phyloP scores from a whole-genome alignment of 2,113 vertebrate species.

The Sprattus sprattus region DNA sequence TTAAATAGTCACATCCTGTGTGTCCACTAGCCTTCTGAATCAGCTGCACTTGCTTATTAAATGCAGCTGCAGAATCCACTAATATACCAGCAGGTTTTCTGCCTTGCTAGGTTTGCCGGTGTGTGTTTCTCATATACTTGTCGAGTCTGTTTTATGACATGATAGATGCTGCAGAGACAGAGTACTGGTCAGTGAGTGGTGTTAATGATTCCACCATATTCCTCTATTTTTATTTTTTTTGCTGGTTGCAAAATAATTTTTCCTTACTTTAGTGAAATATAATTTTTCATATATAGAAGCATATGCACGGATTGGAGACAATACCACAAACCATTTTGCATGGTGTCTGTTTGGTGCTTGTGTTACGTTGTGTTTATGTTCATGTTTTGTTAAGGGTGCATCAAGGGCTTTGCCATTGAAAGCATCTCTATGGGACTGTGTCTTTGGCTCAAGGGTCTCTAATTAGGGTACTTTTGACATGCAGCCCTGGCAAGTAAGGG shows the following conservation, averaged over 20 bases:
- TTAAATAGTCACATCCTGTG: conserved; percentile 9
- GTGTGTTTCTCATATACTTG: neutral
- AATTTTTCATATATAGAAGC: neutral
- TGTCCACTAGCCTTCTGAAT: neutral
- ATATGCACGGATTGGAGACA: neutral
- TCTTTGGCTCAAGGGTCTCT: neutral
- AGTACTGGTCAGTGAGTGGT: neutral
- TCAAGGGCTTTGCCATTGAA: conserved; percentile 20
- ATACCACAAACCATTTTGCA: neutral
- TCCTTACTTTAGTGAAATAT: neutral
- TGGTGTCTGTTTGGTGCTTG: neutral
- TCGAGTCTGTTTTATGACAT: neutral
- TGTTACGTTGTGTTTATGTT: neutral
- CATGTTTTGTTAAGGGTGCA: neutral
- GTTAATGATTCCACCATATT: neutral
- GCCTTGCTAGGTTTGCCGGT: neutral
- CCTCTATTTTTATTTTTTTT: neutral
- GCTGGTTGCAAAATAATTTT: neutral
- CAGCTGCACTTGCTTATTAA: neutral
- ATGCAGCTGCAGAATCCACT: neutral
- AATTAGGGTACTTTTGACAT: conserved; percentile 20
- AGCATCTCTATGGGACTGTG: too few species aligned
- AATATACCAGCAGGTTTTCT: neutral
- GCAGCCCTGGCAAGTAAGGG: neutral
- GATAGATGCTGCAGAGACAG: neutral